phyloP scores from a whole-genome alignment of 2,113 vertebrate genomes.

The Desmodus rotundus region DNA sequence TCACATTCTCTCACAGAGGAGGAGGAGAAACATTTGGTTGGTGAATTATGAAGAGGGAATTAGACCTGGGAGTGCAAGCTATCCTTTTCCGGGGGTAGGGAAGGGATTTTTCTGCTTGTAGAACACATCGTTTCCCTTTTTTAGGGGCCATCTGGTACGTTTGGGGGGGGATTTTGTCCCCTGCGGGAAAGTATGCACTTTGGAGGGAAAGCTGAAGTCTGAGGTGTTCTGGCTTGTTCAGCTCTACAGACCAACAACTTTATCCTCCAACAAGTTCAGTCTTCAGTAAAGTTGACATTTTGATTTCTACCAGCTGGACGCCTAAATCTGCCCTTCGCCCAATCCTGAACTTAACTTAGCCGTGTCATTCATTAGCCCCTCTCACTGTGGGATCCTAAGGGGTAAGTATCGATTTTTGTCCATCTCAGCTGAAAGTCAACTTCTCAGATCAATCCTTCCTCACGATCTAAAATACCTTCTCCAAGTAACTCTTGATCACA shows the following conservation, averaged over 20 bases:
- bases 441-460: not conserved
- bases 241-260: not conserved
- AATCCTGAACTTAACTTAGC: not conserved
- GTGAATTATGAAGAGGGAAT: not conserved
- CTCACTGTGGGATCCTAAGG: not conserved
- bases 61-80: not conserved
- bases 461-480: not conserved
- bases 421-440: not conserved
- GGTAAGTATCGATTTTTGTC: not conserved
- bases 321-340: not conserved
- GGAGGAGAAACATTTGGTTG: not conserved
- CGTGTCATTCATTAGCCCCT: not conserved
- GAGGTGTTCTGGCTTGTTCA: not conserved
- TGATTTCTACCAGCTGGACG: not conserved
- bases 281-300: not conserved
- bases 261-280: not conserved
- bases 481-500: not conserved
- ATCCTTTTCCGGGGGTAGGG: not conserved
- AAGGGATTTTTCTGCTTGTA: not conserved
- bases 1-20: not conserved
- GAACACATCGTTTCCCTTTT: not conserved
- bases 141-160: not conserved
- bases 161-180: not conserved
- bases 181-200: not conserved
- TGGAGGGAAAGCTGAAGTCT: not conserved